Evolutionary conservation across 2,888 invertebrate genomes (phyloP), one percentile per base, ranked within the genome.

Genomic region (Antheraea yamamai): DNA sequence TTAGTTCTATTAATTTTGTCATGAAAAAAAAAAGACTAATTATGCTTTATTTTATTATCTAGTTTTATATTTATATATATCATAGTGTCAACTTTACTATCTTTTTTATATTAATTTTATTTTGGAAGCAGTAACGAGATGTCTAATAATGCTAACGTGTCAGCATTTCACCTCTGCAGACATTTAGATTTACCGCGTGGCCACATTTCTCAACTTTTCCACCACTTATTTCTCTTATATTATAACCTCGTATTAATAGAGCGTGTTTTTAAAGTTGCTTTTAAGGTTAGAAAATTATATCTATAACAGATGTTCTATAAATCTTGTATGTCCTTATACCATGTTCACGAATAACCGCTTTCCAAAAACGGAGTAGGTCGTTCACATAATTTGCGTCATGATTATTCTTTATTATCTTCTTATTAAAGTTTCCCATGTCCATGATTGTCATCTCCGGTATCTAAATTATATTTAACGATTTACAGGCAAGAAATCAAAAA

Each of bases 401-500:
- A 86, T 88, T 89, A 84, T 86, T 89, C 90, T 86, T 86, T 85
- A 84, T 82, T 84, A 84, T 87, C 79, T 83, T 81, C 77, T 80
- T 82, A 76, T 78, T 78, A 74, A 80, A 78, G 78, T 78, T 81
- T 77, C 79, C 78, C 77, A 74, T 79, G 76, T 77, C 74, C 77
- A 79, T 80, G 75, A 78, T 75, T 55, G 58, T 81, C 76, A 78
- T 80, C 77, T 77, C 39, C 58, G 58, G 26, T 74, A 52, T 39
- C 39, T n/a, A 47, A 35, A 68, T 76, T 76, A 76, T 75, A 77
- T 74, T 75, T 78, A 75, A 78, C 81, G 79, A 83, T 80, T 88
- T 90, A 77, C 95, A 97, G 97, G 96, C 93, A 98, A 97, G 96
- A 98, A 97, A 96, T 96, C 96, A 91, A 98, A 97, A 95, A 98